Evolutionary conservation across 1,140 invertebrate species (phyloP), one percentile per base, ranked within the genome.

Genomic region (Latrodectus geometricus): DNA sequence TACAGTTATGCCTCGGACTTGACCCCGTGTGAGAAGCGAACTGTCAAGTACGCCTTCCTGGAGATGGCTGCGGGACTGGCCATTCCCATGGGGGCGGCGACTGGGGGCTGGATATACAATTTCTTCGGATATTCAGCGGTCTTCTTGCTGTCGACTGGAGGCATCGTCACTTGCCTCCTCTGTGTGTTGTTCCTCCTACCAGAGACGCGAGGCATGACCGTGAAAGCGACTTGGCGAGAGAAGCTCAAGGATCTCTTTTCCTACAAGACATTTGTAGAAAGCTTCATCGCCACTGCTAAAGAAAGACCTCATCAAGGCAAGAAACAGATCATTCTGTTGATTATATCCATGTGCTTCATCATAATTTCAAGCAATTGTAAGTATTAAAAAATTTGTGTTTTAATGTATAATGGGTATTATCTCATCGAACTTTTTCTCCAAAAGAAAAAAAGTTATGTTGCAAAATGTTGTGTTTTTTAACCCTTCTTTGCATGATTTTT

Each of bases 1-100:
- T 87, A 87, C 61, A 87, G 86, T 70, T 87, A 87, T 50, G 79
- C 79, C 5, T 81, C 78, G 17, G 86, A 87, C 35, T 17, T 76
- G 4, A 81, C 86, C 7, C 35, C 65, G 7, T 17, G 23, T 7
- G 9, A 20, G 1, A 49, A 75, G 15, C 81, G 86, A n/a, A 81
- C 86, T 9, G 65, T 87, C 50, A 81, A 82, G n/a, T 87, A 87
- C 54, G 86, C 86, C 23, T 52, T 77, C 5, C 17, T 87, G n/a
- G 86, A 87, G 61, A 81, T 87, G 65, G 56, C 73, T 8, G 17
- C 69, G 8, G 79, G 78, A 14, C 49, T 87, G 3, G 48, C 74
- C 9, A 61, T 74, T 7, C 86, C 86, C 17, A 21, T 82, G 8
- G 86, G 86, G 20, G 79, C 68, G 11, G 49, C 54, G 9, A 21